Evolutionary conservation across 2,888 invertebrate species (phyloP).

Genomic region (Brachyptera putata): DNA sequence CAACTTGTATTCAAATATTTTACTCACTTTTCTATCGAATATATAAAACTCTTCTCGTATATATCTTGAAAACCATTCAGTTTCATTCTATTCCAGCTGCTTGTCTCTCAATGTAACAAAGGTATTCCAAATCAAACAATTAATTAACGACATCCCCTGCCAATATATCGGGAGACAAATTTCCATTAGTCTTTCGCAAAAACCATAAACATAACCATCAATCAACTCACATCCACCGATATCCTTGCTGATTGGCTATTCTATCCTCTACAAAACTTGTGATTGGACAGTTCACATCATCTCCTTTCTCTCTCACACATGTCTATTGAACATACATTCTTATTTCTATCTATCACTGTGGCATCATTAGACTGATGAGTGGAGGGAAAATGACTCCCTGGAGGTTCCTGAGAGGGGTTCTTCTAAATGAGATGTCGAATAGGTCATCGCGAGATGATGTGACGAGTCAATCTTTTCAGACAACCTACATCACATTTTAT

Average conservation of each 20-base stretch:
- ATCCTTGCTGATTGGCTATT: too few relatives aligned
- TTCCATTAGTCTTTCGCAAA: background rate
- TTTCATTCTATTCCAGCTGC: too few relatives aligned
- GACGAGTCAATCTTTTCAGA: conserved; percentile 24
- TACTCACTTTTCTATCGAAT: too few relatives aligned
- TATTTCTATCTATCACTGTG: conserved; percentile 11
- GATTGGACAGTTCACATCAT: too few relatives aligned
- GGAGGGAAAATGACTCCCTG: background rate
- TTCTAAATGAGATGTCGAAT: conserved; percentile 24
- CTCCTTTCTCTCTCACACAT: too few relatives aligned
- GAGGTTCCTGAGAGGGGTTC: conserved; percentile 9
- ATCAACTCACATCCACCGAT: background rate
- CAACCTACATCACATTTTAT: conserved; percentile 10
- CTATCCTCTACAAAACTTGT: too few relatives aligned
- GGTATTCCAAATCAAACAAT: too few relatives aligned
- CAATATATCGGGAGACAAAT: conserved; percentile 1
- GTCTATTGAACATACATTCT: conserved; percentile 2
- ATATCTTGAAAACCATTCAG: too few relatives aligned
- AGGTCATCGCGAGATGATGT: conserved; percentile 22
- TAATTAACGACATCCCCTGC: background rate
- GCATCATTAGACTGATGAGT: conserved; percentile 15
- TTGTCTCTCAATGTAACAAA: too few relatives aligned
- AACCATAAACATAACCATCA: background rate
- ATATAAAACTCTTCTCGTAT: too few relatives aligned
- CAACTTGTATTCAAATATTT: too few relatives aligned